Base-by-base conservation (phyloP, 2,113 vertebrate genomes). In the Tringa solitaria region DNA sequence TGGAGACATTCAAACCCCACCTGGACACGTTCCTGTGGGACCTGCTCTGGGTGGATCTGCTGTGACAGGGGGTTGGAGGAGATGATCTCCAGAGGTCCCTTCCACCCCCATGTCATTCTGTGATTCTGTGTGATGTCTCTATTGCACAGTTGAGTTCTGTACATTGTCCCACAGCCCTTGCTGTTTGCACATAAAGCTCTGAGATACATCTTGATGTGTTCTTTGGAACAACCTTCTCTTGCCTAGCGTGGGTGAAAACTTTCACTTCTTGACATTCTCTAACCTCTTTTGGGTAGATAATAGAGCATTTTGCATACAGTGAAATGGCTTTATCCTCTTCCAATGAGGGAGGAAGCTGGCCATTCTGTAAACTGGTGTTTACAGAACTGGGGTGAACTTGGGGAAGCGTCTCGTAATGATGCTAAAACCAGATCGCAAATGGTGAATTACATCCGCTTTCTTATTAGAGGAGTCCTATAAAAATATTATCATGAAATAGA, bases 171-270 rank as follows among this genome's bases (percentile, higher is more conserved):
- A 20, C 23, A 21, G 37, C 9, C 41, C 68, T 48, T 20, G 26
- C 27, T 10, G 0, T 73, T 39, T 30, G 27, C 41, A 37, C 26
- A 8, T 30, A 32, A 5, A 60, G 46, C 75, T 48, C 68, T 48
- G 39, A 22, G 54, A 23, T 23, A n/a, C 4, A 0, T 19, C 6
- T 15, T 24, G 2, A 0, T 18, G 33, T 30, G 33, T 39, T 59
- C 51, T 9, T 4, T 13, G 59, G 59, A 73, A 14, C 6, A 2
- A 2, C 2, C 5, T 72, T 59, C 51, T 75, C 68, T 46, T 48
- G n/a, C 60, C 30, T 43, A 5, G 46, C 12, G 0, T 17, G 21
- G 10, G 41, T 56, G 22, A 48, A 61, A 74, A 37, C 83, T 56
- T 50, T 51, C 43, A 3, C 43, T 23, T 70, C 10, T 18, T 9